Base-by-base conservation (phyloP, 2,888 invertebrate species). In the Melinopterus prodromus region DNA sequence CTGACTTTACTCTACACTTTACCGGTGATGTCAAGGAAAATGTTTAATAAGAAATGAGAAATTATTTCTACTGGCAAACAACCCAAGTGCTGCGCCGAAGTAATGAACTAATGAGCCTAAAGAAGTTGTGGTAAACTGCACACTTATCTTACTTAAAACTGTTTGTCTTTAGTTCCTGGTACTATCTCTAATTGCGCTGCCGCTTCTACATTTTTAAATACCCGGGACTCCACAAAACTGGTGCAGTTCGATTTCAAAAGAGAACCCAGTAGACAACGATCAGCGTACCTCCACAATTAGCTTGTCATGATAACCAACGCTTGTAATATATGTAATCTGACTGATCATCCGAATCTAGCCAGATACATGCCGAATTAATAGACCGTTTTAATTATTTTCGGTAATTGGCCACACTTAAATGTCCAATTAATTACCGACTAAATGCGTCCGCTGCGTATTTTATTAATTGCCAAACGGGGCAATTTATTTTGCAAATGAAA, bases 331-430 rank as follows among this genome's bases (percentile, higher is more conserved):
- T 53, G 5, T 7, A 53, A 53, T 53, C 12, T 6, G 53, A 53
- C 53, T 53, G 53, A 9, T 9, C 53, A 12, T 53, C 53, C 53
- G 12, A 53, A 9, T 53, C 53, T 9, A 53, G 12, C 53, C 7
- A 53, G 7, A 9, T 12, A 1, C 53, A 12, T 53, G 53, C 53
- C 53, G 12, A 53, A 53, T 53, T 53, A 53, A 53, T 53, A 53
- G 53, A 53, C 53, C 53, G 53, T 53, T 53, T 53, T 53, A 53
- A 53, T 53, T 53, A 53, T 53, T 53, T 53, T 53, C 53, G 53
- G 53, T 53, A 53, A 53, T 53, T 53, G 53, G 53, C 2, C 53
- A 53, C 53, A 53, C 53, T 53, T 53, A 53, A 53, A 53, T 53
- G 53, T 12, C 9, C 1, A 53, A 53, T 53, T 53, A 53, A 53